These are phyloP conservation scores for Cyanistes caeruleus DNA, from an alignment of 2,113 vertebrate species.

Conservation along the genomic window DNA sequence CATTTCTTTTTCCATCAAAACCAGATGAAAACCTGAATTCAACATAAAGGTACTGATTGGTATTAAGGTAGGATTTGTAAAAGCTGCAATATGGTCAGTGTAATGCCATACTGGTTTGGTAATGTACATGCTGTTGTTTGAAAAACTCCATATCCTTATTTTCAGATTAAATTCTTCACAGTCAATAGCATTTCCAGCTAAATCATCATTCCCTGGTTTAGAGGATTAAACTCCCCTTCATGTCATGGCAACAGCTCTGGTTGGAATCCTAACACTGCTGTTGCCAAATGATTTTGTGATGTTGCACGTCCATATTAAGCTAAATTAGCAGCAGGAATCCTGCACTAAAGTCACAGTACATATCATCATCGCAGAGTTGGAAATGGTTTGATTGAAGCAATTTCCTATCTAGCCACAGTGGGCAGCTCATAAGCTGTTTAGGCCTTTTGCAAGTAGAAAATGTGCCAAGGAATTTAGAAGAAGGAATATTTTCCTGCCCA, in stretches of 20 bases:
- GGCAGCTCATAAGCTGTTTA: not conserved
- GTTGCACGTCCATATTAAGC: not conserved
- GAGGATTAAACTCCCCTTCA: not conserved
- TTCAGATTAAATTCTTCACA: not conserved
- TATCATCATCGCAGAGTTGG: not conserved
- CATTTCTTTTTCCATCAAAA: not conserved
- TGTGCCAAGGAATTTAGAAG: not conserved
- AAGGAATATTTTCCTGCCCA: not conserved
- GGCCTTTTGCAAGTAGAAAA: not conserved
- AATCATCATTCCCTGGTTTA: not conserved
- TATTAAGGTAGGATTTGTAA: not conserved
- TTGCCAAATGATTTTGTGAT: not conserved
- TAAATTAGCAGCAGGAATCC: slow-evolving; percentile 3
- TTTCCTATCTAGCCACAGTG: not conserved
- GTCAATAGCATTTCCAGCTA: not conserved
- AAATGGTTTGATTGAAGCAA: not conserved
- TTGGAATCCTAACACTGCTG: not conserved
- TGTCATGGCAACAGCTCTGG: not conserved
- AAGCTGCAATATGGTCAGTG: fast-evolving
- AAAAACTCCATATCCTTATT: not conserved
- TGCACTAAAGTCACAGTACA: not conserved
- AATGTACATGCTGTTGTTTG: not conserved
- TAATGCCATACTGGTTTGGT: not conserved
- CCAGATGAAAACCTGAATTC: not conserved
- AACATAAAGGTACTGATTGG: not conserved